Base-by-base conservation (phyloP, 2,113 vertebrate genomes). In the Amphiprion percula region DNA sequence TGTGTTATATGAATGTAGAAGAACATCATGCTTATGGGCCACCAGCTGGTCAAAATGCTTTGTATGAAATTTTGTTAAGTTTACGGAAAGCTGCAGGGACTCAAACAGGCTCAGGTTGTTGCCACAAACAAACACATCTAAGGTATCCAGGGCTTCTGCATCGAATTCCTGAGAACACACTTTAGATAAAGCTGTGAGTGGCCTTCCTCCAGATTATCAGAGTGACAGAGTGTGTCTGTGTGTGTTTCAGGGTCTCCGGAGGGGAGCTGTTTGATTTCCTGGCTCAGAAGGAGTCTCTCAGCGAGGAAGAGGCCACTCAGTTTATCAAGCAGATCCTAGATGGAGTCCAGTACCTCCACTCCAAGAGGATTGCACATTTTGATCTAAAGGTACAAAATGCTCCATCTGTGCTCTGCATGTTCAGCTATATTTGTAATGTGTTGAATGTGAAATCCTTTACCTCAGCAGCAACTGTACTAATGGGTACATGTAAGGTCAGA, bases 221-320 rank as follows among this genome's bases (percentile, higher is more conserved):
- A 74, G 47, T 70, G 24, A 46, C 15, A 67, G 23, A 55, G 30
- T 77, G 24, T 70, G n/a, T 56, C 17, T 85, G 55, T 82, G 26
- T 84, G 52, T 74, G 41, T 92, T 93, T 80, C 92, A 99, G 98
- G 39, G 97, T 99, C 39, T 97, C 96, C 24, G 98, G 98, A 83
- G 98, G 98, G 80, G 98, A 99, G 86, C 96, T 99, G 39, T 99
- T 99, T 69, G 98, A 99, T 82, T 99, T 99, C 86, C 83, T 99
- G 92, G 97, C 98, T 68, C 97, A 97, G 89, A 99, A 99, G 80
- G 98, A 99, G 85, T 97, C 97, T 10, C 92, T 99, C 83, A 97
- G 97, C 86, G 98, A 99, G 80, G 97, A 99, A 80, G 97, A 99
- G 77, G 98, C 98, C 85, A 98, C 98, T 14, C 96, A 96, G 88